A percentile compares a stretch with the other conserved stretches of the same genome.
phyloP scores from a whole-genome alignment of 2,888 invertebrate genomes.

The Leptura quadrifasciata region DNA sequence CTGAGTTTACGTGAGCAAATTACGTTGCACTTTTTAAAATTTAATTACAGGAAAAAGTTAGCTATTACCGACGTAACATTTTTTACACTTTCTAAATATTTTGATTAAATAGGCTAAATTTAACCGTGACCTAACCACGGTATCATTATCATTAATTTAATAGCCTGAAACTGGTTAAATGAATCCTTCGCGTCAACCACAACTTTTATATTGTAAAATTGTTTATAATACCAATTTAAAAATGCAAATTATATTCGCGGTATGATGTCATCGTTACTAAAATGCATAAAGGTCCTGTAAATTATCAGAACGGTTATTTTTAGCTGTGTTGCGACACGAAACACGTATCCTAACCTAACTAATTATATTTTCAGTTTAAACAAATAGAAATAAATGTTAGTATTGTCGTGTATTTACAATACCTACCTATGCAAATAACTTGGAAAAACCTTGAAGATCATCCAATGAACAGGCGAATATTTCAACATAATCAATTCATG shows the following conservation, averaged over 20 bases:
- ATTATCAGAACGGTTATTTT: slow-evolving; percentile 35
- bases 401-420: neutral
- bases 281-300: slow-evolving; percentile 32
- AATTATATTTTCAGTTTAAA: slow-evolving; percentile 10
- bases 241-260: slow-evolving; percentile 37
- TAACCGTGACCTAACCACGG: slow-evolving; percentile 1
- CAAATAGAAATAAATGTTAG: slow-evolving; percentile 21
- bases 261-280: slow-evolving; percentile 33
- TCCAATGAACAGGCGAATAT: neutral
- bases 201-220: slow-evolving; percentile 8
- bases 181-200: neutral
- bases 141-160: slow-evolving; percentile 22
- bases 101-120: slow-evolving; percentile 3
- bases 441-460: neutral
- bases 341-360: neutral
- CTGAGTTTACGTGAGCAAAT: neutral
- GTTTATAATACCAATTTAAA: slow-evolving; percentile 22
- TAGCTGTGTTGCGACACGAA: slow-evolving; percentile 22
- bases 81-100: neutral
- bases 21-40: neutral
- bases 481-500: neutral
- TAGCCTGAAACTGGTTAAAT: slow-evolving; percentile 12
- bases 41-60: neutral
- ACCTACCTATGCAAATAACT: slow-evolving; percentile 5
- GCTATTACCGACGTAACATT: neutral